A percentile compares a stretch with the other conserved stretches of the same genome.
These are phyloP conservation scores for Gasterosteus nipponicus DNA, from an alignment of 2,113 vertebrate genomes.

Conservation along the genomic window DNA sequence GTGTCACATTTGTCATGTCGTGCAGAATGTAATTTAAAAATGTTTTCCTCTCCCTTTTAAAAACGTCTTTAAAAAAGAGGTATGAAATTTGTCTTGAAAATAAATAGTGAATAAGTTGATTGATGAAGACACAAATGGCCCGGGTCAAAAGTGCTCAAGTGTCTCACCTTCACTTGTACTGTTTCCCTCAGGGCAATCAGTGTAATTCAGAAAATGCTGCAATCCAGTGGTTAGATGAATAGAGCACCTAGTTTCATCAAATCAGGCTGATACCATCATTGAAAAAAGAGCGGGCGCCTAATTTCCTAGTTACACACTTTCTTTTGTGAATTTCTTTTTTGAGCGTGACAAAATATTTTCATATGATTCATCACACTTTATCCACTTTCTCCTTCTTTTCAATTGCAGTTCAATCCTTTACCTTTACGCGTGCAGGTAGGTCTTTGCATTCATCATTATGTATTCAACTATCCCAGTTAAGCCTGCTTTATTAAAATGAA, in stretches of 20 bases:
- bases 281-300: conserved; percentile 29
- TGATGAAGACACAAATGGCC: conserved; percentile 1
- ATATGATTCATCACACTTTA: neutral
- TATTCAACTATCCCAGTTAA: conserved; percentile 11
- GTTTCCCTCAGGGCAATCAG: conserved; percentile 27
- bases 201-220: conserved; percentile 38
- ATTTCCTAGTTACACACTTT: neutral
- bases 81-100: conserved; percentile 1
- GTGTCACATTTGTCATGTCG: neutral
- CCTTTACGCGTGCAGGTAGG: conserved; percentile 87
- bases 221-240: conserved; percentile 13
- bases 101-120: neutral
- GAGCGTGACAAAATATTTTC: neutral
- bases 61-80: neutral
- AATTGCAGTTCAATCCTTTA: conserved; percentile 88
- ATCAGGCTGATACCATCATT: neutral
- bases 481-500: neutral
- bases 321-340: neutral
- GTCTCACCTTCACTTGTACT: conserved; percentile 32
- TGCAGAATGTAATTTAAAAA: neutral
- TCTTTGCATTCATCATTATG: conserved; percentile 25
- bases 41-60: neutral
- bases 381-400: conserved; percentile 49
- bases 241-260: conserved; percentile 12
- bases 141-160: conserved; percentile 14